phyloP scores from a whole-genome alignment of 2,888 invertebrate genomes.

The Rotaria socialis region DNA sequence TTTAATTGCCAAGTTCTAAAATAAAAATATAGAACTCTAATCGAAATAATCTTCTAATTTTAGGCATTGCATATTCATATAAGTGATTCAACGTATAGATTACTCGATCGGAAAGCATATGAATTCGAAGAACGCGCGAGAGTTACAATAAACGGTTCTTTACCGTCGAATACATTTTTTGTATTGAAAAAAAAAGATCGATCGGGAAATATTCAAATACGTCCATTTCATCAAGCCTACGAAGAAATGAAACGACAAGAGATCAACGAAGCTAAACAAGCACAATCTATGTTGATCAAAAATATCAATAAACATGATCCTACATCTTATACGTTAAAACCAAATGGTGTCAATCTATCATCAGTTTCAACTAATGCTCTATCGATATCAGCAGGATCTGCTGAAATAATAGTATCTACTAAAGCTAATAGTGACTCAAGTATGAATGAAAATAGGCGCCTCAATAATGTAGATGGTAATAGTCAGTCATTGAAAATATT shows the following conservation, averaged over 20 bases:
- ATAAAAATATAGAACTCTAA: no score
- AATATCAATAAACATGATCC: neutral
- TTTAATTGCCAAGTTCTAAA: no score
- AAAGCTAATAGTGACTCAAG: neutral
- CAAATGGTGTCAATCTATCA: neutral
- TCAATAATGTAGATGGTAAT: neutral
- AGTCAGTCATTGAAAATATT: neutral
- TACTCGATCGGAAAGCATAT: slow-evolving; percentile 38
- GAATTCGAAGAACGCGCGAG: slow-evolving; percentile 38
- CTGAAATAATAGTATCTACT: neutral
- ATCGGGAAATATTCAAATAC: slow-evolving; percentile 30
- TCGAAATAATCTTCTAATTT: neutral
- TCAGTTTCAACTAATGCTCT: neutral
- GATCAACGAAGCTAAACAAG: neutral
- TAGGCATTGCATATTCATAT: slow-evolving; percentile 42
- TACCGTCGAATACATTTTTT: slow-evolving; percentile 37
- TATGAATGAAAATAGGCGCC: neutral
- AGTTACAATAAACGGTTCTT: slow-evolving; percentile 38
- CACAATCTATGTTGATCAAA: neutral
- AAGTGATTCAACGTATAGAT: slow-evolving; percentile 37
- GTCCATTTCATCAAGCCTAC: slow-evolving; percentile 38
- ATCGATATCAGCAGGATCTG: neutral
- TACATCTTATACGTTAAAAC: neutral
- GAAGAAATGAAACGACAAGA: slow-evolving; percentile 25
- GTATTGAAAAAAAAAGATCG: slow-evolving; percentile 39